Percentiles rank a stretch among this genome's conserved stretches.
phyloP scores from a whole-genome alignment of 1,140 invertebrate species.

The Cryptotermes secundus region DNA sequence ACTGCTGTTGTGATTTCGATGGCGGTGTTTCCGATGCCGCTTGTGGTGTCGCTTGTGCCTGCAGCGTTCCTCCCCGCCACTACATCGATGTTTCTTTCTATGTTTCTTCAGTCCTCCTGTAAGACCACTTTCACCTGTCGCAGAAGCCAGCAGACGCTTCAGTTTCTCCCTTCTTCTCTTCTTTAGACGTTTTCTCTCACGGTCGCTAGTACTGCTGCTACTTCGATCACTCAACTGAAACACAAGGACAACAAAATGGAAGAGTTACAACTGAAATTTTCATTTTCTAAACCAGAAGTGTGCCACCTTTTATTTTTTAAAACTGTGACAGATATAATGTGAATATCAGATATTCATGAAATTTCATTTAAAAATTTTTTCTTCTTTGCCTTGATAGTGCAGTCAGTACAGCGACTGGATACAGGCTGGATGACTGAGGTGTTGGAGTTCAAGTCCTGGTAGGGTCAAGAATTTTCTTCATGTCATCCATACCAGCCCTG shows the following conservation, averaged over 20 bases:
- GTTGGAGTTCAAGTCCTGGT: too few species aligned
- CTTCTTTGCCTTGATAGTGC: too few species aligned
- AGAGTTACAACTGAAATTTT: too few species aligned
- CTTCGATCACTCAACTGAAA: conserved; percentile 1
- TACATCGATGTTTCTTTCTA: conserved; percentile 69
- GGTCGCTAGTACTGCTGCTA: background rate
- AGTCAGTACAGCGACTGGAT: too few species aligned
- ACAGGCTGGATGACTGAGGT: too few species aligned
- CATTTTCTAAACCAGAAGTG: too few species aligned
- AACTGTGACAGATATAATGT: too few species aligned
- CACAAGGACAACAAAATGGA: background rate
- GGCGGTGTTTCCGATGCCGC: conserved; percentile 64
- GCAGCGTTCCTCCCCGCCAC: conserved; percentile 65
- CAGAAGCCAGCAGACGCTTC: conserved; percentile 48
- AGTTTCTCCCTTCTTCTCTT: conserved; percentile 58
- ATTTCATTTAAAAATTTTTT: too few species aligned
- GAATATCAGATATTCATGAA: too few species aligned
- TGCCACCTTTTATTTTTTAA: too few species aligned
- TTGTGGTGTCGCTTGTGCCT: conserved; percentile 71
- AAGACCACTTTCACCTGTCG: background rate
- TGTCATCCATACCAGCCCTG: too few species aligned
- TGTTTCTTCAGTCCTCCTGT: conserved; percentile 53
- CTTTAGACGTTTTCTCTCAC: conserved; percentile 32
- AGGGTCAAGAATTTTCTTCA: too few species aligned
- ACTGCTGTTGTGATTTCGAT: conserved; percentile 56